Evolutionary conservation across 2,797 vertebrate species (phyloP), one percentile per base, ranked within the genome.

Genomic region (Falco novaeseelandiae): DNA sequence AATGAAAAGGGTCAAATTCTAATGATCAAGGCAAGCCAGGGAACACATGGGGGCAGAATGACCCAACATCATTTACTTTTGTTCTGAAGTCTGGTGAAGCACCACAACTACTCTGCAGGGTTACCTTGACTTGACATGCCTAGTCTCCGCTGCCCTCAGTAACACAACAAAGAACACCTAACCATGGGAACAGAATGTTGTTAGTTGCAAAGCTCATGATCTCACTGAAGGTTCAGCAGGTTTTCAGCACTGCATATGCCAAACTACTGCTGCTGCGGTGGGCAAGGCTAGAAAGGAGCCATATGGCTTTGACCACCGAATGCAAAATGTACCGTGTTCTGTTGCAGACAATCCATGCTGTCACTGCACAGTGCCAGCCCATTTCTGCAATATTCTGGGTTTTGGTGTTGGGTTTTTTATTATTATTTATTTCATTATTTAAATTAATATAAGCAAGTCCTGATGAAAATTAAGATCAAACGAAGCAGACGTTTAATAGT

Each of bases 41-140:
- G 57, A 81, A 69, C 32, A 49, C 15, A 26, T 1, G 5, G 65
- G 29, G 32, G 17, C 62, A 76, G 46, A 92, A 90, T 0, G 4
- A 79, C 46, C 25, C 40, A 72, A 27, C 25, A 54, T 5, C 38
- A 49, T 36, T 65, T 67, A 30, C 44, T 51, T 91, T 93, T 74
- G 42, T 83, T 86, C 48, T 73, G 40, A 72, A 61, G 65, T 71
- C 34, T 87, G 81, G 10, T 34, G 44, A 92, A 95, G 57, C 42
- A 69, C 5, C 7, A 55, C 18, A 44, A 36, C 73, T 52, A 63
- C 16, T 44, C 30, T 46, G 29, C 18, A 69, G 70, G 54, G 92
- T 76, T 76, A 84, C 58, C 27, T 51, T 91, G 90, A 83, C 65
- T 49, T 9, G 22, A 42, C 44, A 8, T 0, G 3, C 54, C 34